Evolutionary conservation across 2,113 vertebrate species (phyloP).

Genomic region (Guaruba guarouba): DNA sequence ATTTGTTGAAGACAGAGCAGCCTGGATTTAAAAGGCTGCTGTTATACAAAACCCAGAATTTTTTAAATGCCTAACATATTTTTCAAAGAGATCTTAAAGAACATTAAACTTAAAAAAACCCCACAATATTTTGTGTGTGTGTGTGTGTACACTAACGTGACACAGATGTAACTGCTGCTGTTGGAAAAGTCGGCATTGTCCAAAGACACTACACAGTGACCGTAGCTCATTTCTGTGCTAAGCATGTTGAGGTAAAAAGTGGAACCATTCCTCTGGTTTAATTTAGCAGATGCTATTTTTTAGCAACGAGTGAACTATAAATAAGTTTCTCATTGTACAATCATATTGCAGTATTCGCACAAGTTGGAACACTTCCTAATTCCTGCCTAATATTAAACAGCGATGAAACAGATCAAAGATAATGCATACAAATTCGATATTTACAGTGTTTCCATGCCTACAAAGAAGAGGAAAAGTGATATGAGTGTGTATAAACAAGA

Average conservation of each 20-base stretch:
- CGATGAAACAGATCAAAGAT: slow-evolving; percentile 37
- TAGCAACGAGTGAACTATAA: background rate
- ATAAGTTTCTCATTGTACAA: background rate
- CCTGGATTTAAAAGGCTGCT: background rate
- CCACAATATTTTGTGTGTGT: background rate
- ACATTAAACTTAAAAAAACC: background rate
- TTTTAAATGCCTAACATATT: background rate
- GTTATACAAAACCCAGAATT: background rate
- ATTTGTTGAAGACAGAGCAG: background rate
- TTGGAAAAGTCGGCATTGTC: slow-evolving; percentile 8
- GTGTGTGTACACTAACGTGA: background rate
- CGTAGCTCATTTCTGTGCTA: background rate
- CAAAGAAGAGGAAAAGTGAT: slow-evolving; percentile 39
- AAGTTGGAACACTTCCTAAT: slow-evolving; percentile 13
- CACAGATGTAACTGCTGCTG: slow-evolving; percentile 7
- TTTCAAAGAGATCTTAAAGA: background rate
- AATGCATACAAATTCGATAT: slow-evolving; percentile 48
- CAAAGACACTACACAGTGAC: background rate
- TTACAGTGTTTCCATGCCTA: background rate
- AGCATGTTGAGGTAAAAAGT: background rate
- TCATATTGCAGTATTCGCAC: background rate
- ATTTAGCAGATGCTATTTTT: slow-evolving; percentile 9
- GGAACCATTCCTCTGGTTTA: slow-evolving; percentile 5
- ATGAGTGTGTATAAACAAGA: slow-evolving; percentile 33
- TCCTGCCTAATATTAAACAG: slow-evolving; percentile 24